Percentiles rank a stretch among this genome's conserved stretches.
Conservation (phyloP, 2,113 vertebrate genomes). For the Pholis gunnellus region DNA sequence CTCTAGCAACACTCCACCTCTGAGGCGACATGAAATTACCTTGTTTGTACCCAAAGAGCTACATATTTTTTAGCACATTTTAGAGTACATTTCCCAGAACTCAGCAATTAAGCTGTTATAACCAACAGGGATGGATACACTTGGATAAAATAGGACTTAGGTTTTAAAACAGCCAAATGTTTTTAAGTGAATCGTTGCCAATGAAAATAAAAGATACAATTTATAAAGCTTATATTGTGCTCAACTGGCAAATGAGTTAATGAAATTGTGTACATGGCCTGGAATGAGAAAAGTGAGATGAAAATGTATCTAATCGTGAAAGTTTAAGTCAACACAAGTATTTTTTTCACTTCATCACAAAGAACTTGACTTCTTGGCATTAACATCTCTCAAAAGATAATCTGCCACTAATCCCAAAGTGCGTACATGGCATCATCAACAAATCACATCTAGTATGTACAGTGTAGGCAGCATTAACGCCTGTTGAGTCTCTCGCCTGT, state of each 20-base stretch:
- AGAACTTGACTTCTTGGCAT: neutral
- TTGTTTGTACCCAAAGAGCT: neutral
- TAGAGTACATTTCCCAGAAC: neutral
- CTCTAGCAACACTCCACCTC: neutral
- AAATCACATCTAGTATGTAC: rapidly evolving
- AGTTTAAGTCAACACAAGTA: neutral
- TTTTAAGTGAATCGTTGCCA: constrained; percentile 24
- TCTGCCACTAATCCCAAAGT: neutral
- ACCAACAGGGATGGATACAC: neutral
- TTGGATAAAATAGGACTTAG: neutral
- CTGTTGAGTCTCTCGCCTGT: neutral
- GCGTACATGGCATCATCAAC: neutral
- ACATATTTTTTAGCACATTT: neutral
- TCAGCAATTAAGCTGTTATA: too few species aligned
- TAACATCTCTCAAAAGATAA: neutral
- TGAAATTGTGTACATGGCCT: neutral
- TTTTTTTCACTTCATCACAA: neutral
- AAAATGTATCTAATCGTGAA: neutral
- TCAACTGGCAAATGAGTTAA: neutral
- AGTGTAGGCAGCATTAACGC: neutral
- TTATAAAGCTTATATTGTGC: neutral
- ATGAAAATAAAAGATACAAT: constrained; percentile 1
- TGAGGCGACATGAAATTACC: neutral
- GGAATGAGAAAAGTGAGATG: neutral
- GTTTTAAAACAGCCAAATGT: constrained; percentile 2